These are phyloP conservation scores for Brachionus calyciflorus DNA, from an alignment of 1,140 invertebrate species.

Conservation along the genomic window DNA sequence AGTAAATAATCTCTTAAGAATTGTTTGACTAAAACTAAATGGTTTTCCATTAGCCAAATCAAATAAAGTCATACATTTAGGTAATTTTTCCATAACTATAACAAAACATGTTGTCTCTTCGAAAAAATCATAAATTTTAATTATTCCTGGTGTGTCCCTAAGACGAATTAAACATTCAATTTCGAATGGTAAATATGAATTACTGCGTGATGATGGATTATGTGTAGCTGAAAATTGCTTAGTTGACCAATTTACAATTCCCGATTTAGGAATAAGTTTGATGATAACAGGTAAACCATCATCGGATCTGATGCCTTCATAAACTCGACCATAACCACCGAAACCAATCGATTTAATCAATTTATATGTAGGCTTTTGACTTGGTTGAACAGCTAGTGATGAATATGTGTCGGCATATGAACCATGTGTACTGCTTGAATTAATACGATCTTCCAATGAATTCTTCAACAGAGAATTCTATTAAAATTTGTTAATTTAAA, in stretches of 20 bases:
- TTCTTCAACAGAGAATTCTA: background rate
- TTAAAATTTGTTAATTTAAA: background rate
- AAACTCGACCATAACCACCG: conserved; percentile 35
- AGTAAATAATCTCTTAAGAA: conserved; percentile 6
- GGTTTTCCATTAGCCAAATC: conserved; percentile 44
- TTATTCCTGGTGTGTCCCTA: conserved; percentile 26
- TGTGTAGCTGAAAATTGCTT: conserved; percentile 33
- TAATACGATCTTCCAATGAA: conserved; percentile 32
- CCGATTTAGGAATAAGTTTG: conserved; percentile 44
- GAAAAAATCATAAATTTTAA: conserved; percentile 38
- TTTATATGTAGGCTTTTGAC: conserved; percentile 30
- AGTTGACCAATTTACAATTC: conserved; percentile 43
- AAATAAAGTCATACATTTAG: conserved; percentile 35
- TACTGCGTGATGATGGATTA: background rate
- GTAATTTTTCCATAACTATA: conserved; percentile 43
- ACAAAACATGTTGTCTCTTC: conserved; percentile 40
- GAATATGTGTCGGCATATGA: conserved; percentile 41
- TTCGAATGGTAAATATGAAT: conserved; percentile 29
- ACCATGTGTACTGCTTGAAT: conserved; percentile 40
- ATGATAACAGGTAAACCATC: conserved; percentile 35
- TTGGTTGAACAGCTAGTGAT: background rate
- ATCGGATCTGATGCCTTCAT: conserved; percentile 25
- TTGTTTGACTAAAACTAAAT: conserved; percentile 18
- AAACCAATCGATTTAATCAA: conserved; percentile 37
- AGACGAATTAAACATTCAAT: conserved; percentile 40